Percentiles rank a stretch among this genome's conserved stretches.
phyloP scores from a whole-genome alignment of 1,140 invertebrate species.

The Hypothenemus hampei region DNA sequence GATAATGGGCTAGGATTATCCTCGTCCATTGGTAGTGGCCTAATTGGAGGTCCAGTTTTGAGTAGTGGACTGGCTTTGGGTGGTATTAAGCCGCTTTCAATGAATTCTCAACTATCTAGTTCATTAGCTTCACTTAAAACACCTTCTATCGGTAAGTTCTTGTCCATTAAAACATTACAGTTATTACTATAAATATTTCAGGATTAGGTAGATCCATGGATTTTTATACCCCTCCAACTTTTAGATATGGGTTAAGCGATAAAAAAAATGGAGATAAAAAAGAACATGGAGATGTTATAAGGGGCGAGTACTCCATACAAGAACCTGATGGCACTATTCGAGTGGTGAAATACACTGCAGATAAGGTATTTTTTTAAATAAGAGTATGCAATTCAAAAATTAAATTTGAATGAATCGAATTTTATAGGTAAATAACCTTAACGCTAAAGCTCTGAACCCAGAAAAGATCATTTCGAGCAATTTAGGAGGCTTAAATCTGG shows the following conservation, averaged over 20 bases:
- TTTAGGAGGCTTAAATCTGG: neutral
- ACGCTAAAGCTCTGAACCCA: slow-evolving; percentile 42
- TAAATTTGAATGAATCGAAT: neutral
- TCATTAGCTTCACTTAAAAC: too few relatives aligned
- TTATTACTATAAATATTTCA: too few relatives aligned
- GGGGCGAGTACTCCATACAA: slow-evolving; percentile 50
- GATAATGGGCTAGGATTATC: neutral
- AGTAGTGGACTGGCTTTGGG: too few relatives aligned
- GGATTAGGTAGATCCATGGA: slow-evolving; percentile 36
- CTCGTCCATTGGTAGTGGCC: too few relatives aligned
- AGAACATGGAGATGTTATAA: slow-evolving; percentile 47
- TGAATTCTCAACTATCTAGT: too few relatives aligned
- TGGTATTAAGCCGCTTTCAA: too few relatives aligned
- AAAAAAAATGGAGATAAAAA: slow-evolving; percentile 61
- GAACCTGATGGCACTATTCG: slow-evolving; percentile 57
- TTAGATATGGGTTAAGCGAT: slow-evolving; percentile 65
- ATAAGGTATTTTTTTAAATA: slow-evolving; percentile 39
- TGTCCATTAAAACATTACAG: too few relatives aligned
- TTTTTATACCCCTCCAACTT: slow-evolving; percentile 52
- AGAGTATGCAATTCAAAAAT: neutral
- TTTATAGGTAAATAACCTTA: slow-evolving; percentile 49
- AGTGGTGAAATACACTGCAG: slow-evolving; percentile 55
- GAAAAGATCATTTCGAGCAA: slow-evolving; percentile 1
- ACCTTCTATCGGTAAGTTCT: too few relatives aligned
- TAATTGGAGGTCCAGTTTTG: too few relatives aligned